Percentiles rank a stretch among this genome's conserved stretches.
Conservation (phyloP, 1,140 invertebrate genomes). For the Maconellicoccus hirsutus region DNA sequence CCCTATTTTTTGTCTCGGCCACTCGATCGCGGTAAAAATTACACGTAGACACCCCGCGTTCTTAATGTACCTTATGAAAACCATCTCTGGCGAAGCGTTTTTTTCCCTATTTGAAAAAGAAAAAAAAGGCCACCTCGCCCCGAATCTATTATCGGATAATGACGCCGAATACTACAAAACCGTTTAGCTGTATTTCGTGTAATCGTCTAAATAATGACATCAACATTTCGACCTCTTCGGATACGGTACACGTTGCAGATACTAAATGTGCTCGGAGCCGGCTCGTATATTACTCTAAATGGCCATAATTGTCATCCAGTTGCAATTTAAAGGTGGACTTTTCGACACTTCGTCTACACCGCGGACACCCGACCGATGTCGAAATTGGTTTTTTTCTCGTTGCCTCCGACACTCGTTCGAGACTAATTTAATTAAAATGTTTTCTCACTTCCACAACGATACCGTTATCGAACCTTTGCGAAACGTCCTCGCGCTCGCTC, state of each 20-base stretch:
- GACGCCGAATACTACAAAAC: not conserved
- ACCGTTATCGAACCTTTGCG: too few relatives aligned
- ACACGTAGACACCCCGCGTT: constrained; percentile 6
- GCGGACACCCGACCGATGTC: not conserved
- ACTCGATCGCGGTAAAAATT: not conserved
- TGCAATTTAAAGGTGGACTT: not conserved
- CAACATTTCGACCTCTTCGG: not conserved
- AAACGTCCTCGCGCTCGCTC: too few relatives aligned
- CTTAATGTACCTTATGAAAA: not conserved
- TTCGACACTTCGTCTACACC: not conserved
- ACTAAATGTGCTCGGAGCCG: not conserved
- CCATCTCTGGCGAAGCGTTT: not conserved
- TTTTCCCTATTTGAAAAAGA: not conserved
- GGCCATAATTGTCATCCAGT: constrained; percentile 10
- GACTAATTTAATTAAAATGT: not conserved
- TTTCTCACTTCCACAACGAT: too few relatives aligned
- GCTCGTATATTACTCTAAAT: constrained; percentile 5
- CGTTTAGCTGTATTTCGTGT: not conserved
- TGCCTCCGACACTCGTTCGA: not conserved
- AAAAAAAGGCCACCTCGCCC: not conserved
- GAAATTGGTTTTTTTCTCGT: not conserved
- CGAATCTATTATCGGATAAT: not conserved
- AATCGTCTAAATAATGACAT: constrained; percentile 18
- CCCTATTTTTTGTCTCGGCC: not conserved
- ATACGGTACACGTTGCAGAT: not conserved